phyloP scores from a whole-genome alignment of 2,113 vertebrate genomes.

The Phalacrocorax pelagicus region DNA sequence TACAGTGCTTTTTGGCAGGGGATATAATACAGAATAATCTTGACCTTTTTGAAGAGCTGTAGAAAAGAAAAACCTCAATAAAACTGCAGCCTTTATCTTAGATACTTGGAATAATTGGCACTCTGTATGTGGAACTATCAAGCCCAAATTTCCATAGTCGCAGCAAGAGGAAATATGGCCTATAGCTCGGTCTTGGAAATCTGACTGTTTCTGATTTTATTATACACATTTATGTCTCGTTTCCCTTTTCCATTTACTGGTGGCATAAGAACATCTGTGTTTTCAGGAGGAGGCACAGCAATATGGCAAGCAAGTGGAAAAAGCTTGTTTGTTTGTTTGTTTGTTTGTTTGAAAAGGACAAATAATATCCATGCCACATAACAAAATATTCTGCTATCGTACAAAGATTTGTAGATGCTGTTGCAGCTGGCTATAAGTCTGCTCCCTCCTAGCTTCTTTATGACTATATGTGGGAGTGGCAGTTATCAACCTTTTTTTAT shows the following conservation, averaged over 20 bases:
- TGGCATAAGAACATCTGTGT: constrained; percentile 8
- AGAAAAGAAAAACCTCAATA: constrained; percentile 16
- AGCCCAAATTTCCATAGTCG: background rate
- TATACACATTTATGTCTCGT: background rate
- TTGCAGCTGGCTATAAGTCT: background rate
- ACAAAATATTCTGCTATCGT: background rate
- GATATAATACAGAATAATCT: background rate
- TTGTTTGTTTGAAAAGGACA: constrained; percentile 3
- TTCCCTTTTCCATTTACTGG: background rate
- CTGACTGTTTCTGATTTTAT: background rate
- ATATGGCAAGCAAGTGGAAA: constrained; percentile 14
- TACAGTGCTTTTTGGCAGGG: constrained; percentile 30
- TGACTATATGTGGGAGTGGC: background rate
- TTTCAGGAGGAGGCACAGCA: background rate
- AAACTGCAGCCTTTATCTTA: constrained; percentile 39
- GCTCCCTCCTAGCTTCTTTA: background rate
- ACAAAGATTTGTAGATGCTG: background rate
- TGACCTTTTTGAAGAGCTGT: constrained; percentile 47
- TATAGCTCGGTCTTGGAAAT: constrained; percentile 1
- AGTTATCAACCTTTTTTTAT: constrained; percentile 46
- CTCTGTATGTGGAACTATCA: background rate
- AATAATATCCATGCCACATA: background rate
- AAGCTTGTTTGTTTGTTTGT: background rate
- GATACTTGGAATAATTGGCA: constrained; percentile 15
- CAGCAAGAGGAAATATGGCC: background rate